Evolutionary conservation across 2,113 vertebrate genomes (phyloP), one percentile per base, ranked within the genome.

Genomic region (Dromas ardeola): DNA sequence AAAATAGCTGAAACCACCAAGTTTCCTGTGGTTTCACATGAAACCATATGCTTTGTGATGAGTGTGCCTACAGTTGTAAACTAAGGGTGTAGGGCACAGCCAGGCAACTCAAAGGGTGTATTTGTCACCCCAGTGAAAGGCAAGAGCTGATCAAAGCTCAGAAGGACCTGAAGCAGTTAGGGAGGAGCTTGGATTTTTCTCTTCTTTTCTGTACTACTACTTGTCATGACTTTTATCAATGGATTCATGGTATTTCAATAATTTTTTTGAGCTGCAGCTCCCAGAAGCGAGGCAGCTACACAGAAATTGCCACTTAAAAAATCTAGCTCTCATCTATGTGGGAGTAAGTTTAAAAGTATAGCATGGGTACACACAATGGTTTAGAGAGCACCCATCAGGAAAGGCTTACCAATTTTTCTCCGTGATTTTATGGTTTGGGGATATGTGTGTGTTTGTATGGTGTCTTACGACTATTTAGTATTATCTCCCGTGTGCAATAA

Each of bases 1-100:
- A 88, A 94, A 93, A 95, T 80, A 95, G 76, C 79, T 71, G 76
- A 93, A 94, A 92, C 76, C 55, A 71, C n/a, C n/a, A 11, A 38
- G 32, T 62, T 90, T 92, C 85, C 82, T 86, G 67, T 88, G 96
- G 90, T 86, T 92, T 94, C 38, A 78, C 38, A 38, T 47, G 82
- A 86, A 97, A 83, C 55, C 79, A 47, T 66, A 38, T 0, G 2
- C 13, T 73, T 62, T 13, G 23, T 88, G 81, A 79, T 66, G 66
- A 77, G 58, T 42, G 42, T 88, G 72, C 67, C 94, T 71, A 40
- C 53, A 58, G 55, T 66, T 62, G 38, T 71, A 65, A 92, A 90
- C 19, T 42, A 78, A 45, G 29, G 45, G 29, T 47, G 34, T 3
- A 42, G 25, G 53, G 45, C 63, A 66, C 16, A 58, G 63, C 30